Conservation (phyloP, 64 coral and sea anemone species). For the Stylophora pistillata region DNA sequence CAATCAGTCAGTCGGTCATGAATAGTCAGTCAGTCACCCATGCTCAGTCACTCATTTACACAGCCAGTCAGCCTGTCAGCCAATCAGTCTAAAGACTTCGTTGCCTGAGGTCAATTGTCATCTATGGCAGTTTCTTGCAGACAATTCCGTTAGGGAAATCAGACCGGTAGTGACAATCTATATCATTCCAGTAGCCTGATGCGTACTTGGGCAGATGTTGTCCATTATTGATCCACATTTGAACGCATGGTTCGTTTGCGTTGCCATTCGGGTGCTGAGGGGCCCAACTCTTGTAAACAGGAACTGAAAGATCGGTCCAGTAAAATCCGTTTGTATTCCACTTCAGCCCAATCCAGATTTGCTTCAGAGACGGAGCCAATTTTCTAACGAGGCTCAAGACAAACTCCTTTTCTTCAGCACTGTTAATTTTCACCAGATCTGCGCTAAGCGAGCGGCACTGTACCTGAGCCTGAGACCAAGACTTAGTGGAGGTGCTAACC, state of each 20-base stretch:
- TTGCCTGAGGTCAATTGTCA: background rate
- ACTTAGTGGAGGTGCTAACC: background rate
- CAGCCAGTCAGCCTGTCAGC: background rate
- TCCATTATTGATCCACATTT: background rate
- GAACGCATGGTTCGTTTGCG: background rate
- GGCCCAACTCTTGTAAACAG: conserved; percentile 8
- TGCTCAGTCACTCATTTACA: too few relatives aligned
- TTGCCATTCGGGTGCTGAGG: background rate
- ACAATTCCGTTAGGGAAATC: background rate
- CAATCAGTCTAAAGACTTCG: background rate
- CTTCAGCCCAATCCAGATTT: conserved; percentile 26
- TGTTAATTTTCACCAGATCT: conserved; percentile 25
- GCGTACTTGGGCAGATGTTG: background rate
- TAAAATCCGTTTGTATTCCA: background rate
- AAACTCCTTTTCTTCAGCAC: conserved; percentile 22
- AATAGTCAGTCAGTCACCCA: too few relatives aligned
- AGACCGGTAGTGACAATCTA: background rate
- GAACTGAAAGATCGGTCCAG: conserved; percentile 3
- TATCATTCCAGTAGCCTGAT: conserved; percentile 20
- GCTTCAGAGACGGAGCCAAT: background rate
- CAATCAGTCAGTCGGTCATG: too few relatives aligned
- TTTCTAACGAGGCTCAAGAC: background rate
- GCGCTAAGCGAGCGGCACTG: background rate
- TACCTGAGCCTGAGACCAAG: background rate
- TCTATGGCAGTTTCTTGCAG: conserved; percentile 10